Percentiles rank a stretch among this genome's conserved stretches.
Evolutionary conservation across 2,888 invertebrate species (phyloP).

Genomic region (Amphipoea oculea): DNA sequence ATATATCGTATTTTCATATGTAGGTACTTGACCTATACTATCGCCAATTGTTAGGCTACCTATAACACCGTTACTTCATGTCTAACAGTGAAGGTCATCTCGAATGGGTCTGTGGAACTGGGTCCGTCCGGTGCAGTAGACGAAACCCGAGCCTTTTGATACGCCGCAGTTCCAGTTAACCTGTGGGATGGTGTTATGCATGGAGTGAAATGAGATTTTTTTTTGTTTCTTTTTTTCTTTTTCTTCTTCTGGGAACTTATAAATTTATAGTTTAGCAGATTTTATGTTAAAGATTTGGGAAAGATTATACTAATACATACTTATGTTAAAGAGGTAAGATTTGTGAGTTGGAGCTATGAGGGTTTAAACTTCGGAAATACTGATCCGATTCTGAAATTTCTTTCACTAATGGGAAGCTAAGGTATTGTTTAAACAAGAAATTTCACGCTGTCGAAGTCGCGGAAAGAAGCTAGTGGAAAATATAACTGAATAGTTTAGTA

Average conservation of each 20-base stretch:
- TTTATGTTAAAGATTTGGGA: neutral
- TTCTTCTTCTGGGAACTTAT: neutral
- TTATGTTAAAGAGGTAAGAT: neutral
- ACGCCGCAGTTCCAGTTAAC: constrained; percentile 75
- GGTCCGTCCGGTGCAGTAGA: constrained; percentile 80
- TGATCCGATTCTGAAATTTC: neutral
- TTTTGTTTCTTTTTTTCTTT: neutral
- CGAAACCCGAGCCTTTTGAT: constrained; percentile 79
- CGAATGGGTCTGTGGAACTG: constrained; percentile 78
- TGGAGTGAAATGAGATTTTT: constrained; percentile 11
- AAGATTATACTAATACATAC: neutral
- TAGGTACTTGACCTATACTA: neutral
- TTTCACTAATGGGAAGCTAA: neutral
- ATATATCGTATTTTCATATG: neutral
- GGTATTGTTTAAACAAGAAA: too few relatives aligned
- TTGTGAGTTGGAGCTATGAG: neutral
- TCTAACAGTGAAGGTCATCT: constrained; percentile 72
- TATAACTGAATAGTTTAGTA: neutral
- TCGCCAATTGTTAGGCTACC: neutral
- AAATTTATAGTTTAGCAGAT: neutral
- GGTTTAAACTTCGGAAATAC: neutral
- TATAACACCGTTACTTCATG: constrained; percentile 48
- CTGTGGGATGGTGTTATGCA: constrained; percentile 70
- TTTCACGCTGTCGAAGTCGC: neutral
- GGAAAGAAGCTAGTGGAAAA: neutral